A percentile compares a stretch with the other conserved stretches of the same genome.
These are phyloP conservation scores for Chloroceryle aenea DNA, from an alignment of 2,113 vertebrate genomes.

Conservation along the genomic window DNA sequence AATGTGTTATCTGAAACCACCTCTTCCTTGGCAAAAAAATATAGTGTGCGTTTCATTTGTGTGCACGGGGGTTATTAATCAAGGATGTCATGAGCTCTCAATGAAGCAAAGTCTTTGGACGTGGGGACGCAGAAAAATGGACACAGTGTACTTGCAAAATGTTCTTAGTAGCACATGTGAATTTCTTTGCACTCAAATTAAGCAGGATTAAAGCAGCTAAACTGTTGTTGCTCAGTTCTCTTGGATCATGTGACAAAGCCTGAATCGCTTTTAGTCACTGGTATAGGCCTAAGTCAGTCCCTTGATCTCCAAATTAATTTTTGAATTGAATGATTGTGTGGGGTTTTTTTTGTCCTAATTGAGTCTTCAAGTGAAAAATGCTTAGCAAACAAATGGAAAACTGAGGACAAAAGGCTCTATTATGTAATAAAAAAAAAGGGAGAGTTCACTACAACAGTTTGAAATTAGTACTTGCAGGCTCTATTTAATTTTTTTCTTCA, in stretches of 20 bases:
- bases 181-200: conserved; percentile 93
- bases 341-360: conserved; percentile 75
- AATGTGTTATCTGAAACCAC: background rate
- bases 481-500: background rate
- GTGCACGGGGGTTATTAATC: conserved; percentile 45
- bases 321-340: conserved; percentile 83
- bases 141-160: conserved; percentile 86
- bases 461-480: conserved; percentile 67
- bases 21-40: background rate
- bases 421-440: conserved; percentile 66
- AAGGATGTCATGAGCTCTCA: conserved; percentile 86
- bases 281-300: conserved; percentile 79
- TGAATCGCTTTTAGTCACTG: conserved; percentile 82
- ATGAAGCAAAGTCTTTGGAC: conserved; percentile 83
- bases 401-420: conserved; percentile 72
- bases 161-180: conserved; percentile 92
- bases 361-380: conserved; percentile 81
- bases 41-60: rapidly evolving
- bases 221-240: conserved; percentile 80
- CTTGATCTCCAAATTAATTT: conserved; percentile 85
- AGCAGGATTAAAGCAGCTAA: conserved; percentile 89
- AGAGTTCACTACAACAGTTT: conserved; percentile 73
- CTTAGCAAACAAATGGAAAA: conserved; percentile 80
- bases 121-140: conserved; percentile 80
- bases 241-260: conserved; percentile 88